A percentile compares a stretch with the other conserved stretches of the same genome.
Evolutionary conservation across 2,113 vertebrate species (phyloP).

Genomic region (Oplegnathus fasciatus): DNA sequence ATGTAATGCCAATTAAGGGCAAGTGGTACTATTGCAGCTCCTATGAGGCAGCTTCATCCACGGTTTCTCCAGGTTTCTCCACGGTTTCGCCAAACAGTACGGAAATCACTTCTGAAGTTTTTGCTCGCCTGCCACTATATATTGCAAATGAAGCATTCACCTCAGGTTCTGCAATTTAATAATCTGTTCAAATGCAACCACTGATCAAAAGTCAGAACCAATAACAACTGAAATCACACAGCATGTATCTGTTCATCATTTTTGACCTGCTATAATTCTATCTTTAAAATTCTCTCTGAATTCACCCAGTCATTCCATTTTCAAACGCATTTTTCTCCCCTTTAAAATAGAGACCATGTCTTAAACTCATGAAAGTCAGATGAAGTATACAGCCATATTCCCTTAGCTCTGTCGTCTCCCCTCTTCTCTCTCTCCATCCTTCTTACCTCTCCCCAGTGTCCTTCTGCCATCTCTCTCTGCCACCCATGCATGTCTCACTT

Average conservation of each 20-base stretch:
- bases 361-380: constrained; percentile 40
- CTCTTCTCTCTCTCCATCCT: neutral
- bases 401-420: neutral
- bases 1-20: neutral
- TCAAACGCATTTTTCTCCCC: neutral
- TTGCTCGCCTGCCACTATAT: neutral
- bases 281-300: constrained; percentile 8
- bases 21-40: neutral
- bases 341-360: constrained; percentile 38
- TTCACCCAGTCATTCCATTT: neutral
- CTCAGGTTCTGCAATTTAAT: neutral
- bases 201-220: neutral
- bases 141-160: neutral
- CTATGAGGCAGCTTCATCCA: neutral
- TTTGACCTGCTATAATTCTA: neutral
- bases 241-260: neutral
- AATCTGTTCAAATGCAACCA: neutral
- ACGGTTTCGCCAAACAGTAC: too few species aligned
- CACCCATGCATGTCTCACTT: constrained; percentile 28
- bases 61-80: neutral
- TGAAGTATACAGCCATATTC: neutral
- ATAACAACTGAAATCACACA: neutral
- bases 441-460: neutral
- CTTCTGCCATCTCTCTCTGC: constrained; percentile 13
- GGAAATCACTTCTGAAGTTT: neutral